Evolutionary conservation across 2,113 vertebrate genomes (phyloP).

Genomic region (Prolemur simus): DNA sequence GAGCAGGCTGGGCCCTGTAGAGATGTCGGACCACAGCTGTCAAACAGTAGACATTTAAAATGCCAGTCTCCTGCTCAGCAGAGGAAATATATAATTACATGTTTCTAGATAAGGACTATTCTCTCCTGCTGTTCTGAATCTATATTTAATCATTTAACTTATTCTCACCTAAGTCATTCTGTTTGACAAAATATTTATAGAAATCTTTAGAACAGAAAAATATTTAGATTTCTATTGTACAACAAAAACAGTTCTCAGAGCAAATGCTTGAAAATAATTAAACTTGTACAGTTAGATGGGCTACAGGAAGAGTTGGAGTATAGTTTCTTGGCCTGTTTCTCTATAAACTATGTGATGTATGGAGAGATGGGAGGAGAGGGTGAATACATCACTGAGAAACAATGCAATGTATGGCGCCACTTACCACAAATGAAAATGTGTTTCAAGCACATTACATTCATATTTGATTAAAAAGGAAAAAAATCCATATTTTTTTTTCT

Average conservation of each 20-base stretch:
- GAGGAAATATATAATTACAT: conserved; percentile 77
- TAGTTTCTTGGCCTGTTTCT: neutral
- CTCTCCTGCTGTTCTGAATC: conserved; percentile 32
- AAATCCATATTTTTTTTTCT: neutral
- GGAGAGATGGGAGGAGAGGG: neutral
- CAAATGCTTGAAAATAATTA: conserved; percentile 16
- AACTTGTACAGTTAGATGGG: neutral
- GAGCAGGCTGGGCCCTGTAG: conserved; percentile 68
- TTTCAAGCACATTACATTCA: neutral
- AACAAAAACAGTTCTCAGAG: neutral
- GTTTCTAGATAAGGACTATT: conserved; percentile 62
- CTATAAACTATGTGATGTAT: fast-evolving
- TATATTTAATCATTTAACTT: conserved; percentile 56
- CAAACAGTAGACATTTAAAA: conserved; percentile 78
- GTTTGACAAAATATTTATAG: conserved; percentile 37
- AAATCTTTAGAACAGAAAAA: neutral
- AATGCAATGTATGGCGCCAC: neutral
- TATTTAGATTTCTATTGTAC: neutral
- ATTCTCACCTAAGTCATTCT: conserved; percentile 27
- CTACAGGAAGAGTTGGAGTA: neutral
- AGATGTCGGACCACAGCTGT: conserved; percentile 75
- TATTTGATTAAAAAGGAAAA: conserved; percentile 15
- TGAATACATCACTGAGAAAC: neutral
- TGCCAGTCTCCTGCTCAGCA: conserved; percentile 74
- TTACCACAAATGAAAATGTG: neutral